Evolutionary conservation across 2,797 vertebrate species (phyloP), one percentile per base, ranked within the genome.

Genomic region (Poeciliopsis turneri): DNA sequence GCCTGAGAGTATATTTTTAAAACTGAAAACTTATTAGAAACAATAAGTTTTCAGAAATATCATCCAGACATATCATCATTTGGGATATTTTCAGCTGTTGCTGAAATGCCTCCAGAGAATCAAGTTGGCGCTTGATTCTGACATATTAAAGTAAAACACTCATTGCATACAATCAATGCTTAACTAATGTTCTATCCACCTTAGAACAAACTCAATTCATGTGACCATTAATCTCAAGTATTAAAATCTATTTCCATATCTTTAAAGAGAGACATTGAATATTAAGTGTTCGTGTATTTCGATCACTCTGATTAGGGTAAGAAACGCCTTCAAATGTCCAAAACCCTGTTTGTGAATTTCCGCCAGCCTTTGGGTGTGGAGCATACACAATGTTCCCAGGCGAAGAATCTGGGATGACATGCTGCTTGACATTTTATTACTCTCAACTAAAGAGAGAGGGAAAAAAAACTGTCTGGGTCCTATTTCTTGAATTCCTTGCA

Each of bases 281-380:
- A 81, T 69, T 79, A 75, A 28, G 45, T 77, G 78, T 43, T 53
- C 39, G 76, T 74, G 51, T 77, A 64, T 74, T 57, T 84, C 49
- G 77, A 79, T 69, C 33, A 61, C 75, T 74, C 74, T 76, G 55
- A 59, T 55, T 76, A 61, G 30, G 41, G 69, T 45, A 25, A 83
- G 28, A 66, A 86, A 84, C 72, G 59, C 76, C 43, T 78, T 75
- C 25, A 81, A 79, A 87, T 76, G 46, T 49, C 25, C 82, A 30
- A 86, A 79, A 47, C 79, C 51, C 53, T 71, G 33, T 83, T 80
- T 81, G 76, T 76, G 20, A 77, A 80, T 86, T 82, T 89, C 71
- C 61, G 75, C 20, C 87, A 76, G 78, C 76, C 78, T 85, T 72
- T 77, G 77, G 47, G 72, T 85, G 79, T 87, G 89, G 76, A 91